phyloP scores from a whole-genome alignment of 2,888 invertebrate genomes.

The Pantelozetes paolii region DNA sequence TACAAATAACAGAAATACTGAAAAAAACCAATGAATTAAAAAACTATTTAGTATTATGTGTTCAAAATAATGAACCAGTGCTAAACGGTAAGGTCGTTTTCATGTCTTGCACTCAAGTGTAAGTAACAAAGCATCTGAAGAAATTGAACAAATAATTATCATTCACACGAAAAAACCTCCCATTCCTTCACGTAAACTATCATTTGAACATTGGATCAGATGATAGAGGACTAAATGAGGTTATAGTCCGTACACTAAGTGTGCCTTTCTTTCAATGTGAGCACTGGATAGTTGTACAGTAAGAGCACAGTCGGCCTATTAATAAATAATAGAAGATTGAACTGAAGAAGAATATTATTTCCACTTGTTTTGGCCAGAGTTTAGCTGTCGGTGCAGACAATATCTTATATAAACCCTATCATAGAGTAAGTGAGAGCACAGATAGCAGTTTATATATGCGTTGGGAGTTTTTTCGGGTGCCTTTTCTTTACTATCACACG shows the following conservation, averaged over 20 bases:
- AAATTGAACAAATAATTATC: too few relatives aligned
- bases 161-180: not conserved
- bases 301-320: too few relatives aligned
- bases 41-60: too few relatives aligned
- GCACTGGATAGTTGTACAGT: too few relatives aligned
- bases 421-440: not conserved
- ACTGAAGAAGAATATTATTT: not conserved
- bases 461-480: not conserved
- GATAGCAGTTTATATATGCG: conserved; percentile 1
- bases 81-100: too few relatives aligned
- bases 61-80: too few relatives aligned
- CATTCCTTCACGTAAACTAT: not conserved
- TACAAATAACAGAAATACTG: too few relatives aligned
- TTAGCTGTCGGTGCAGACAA: not conserved
- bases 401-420: not conserved
- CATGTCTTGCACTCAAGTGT: too few relatives aligned
- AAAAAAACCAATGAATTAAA: too few relatives aligned
- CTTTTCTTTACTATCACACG: conserved; percentile 32
- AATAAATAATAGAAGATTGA: not conserved
- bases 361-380: conserved; percentile 24
- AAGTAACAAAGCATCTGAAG: too few relatives aligned
- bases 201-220: not conserved
- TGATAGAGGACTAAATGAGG: conserved; percentile 12
- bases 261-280: too few relatives aligned
- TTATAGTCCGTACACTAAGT: too few relatives aligned